Percentiles rank a stretch among this genome's conserved stretches.
phyloP scores from a whole-genome alignment of 2,888 invertebrate genomes.

The Cephus nigrinus region DNA sequence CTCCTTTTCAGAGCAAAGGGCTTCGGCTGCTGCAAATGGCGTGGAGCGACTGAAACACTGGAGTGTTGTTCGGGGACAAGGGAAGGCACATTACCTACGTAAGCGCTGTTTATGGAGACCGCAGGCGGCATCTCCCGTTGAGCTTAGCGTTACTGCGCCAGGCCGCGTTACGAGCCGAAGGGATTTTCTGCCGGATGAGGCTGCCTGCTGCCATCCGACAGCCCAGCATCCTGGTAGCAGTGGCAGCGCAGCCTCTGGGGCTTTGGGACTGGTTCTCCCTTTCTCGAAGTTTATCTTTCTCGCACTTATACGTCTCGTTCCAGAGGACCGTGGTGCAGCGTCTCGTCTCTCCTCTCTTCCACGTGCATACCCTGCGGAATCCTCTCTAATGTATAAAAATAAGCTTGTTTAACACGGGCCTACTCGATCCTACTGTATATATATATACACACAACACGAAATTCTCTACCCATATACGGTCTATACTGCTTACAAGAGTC shows the following conservation, averaged over 20 bases:
- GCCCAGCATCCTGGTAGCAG: background rate
- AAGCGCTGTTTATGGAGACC: constrained; percentile 64
- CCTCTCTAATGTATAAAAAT: constrained; percentile 44
- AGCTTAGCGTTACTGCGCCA: constrained; percentile 58
- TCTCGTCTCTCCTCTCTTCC: background rate
- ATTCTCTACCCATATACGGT: background rate
- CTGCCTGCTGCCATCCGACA: constrained; percentile 44
- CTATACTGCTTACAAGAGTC: constrained; percentile 6
- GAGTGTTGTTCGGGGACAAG: constrained; percentile 1
- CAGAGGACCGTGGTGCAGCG: background rate
- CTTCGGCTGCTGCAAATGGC: background rate
- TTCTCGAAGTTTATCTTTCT: background rate
- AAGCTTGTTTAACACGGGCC: constrained; percentile 35
- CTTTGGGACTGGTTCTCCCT: constrained; percentile 12
- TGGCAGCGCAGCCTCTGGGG: background rate
- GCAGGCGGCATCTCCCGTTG: constrained; percentile 60
- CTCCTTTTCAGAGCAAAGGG: background rate
- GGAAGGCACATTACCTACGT: constrained; percentile 36
- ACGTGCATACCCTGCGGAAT: constrained; percentile 9
- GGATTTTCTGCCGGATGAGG: constrained; percentile 58
- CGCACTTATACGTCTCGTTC: background rate
- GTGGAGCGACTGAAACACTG: background rate
- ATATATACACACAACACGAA: background rate
- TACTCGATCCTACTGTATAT: background rate
- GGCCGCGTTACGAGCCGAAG: constrained; percentile 53